Percentiles rank a stretch among this genome's conserved stretches.
Evolutionary conservation across 2,888 invertebrate species (phyloP).

Genomic region (Limenitis camilla): DNA sequence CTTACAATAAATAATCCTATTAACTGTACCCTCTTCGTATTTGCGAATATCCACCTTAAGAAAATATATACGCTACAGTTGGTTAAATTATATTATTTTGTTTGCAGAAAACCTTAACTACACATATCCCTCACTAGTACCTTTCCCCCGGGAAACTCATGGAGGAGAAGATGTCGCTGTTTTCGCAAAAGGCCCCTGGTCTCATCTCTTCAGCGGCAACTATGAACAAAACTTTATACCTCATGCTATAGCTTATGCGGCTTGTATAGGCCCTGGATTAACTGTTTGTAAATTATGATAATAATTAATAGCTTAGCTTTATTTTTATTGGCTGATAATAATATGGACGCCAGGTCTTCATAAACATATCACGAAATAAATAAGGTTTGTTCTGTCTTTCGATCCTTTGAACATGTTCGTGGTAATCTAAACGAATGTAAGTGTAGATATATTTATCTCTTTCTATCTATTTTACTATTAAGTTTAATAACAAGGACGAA

Average conservation of each 20-base stretch:
- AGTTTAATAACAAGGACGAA: no score
- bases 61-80: not conserved
- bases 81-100: not conserved
- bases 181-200: slow-evolving; percentile 84
- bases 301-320: not conserved
- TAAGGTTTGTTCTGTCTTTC: no score
- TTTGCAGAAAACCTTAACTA: slow-evolving; percentile 61
- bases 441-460: no score
- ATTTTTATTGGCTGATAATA: not conserved
- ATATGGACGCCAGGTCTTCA: not conserved
- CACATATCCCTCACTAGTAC: slow-evolving; percentile 77
- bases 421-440: no score
- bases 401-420: no score
- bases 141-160: slow-evolving; percentile 79
- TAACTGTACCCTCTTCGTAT: no score
- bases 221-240: slow-evolving; percentile 87
- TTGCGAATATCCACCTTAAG: no score
- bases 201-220: slow-evolving; percentile 85
- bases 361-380: no score
- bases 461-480: no score
- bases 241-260: slow-evolving; percentile 82
- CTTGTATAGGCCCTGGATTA: slow-evolving; percentile 79
- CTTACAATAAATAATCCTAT: no score
- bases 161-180: slow-evolving; percentile 88
- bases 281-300: slow-evolving; percentile 51